Conservation (phyloP, 2,113 vertebrate genomes). For the Hemichromis elongatus region DNA sequence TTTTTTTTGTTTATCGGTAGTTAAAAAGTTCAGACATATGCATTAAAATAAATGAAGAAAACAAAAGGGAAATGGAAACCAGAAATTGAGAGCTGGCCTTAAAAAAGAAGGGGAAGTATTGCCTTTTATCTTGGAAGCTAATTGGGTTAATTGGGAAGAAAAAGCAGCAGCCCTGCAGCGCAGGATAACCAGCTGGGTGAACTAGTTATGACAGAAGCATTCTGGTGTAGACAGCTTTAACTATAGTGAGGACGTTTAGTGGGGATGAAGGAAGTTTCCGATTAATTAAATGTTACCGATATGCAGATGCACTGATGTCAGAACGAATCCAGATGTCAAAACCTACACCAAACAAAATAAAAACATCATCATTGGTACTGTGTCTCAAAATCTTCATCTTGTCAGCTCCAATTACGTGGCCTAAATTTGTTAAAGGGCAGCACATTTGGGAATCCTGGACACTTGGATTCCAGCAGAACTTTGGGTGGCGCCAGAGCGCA, state of each 20-base stretch:
- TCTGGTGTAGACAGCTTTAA: not conserved
- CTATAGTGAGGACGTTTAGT: not conserved
- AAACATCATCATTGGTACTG: not conserved
- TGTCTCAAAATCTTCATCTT: not conserved
- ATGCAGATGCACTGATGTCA: not conserved
- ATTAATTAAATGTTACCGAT: slow-evolving; percentile 5
- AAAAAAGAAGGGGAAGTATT: not conserved
- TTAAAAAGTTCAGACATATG: not conserved
- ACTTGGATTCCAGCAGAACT: slow-evolving; percentile 5
- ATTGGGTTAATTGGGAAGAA: not conserved
- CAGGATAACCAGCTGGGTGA: not conserved
- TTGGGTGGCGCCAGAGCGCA: slow-evolving; percentile 71
- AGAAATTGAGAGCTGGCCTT: not conserved
- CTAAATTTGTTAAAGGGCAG: not conserved
- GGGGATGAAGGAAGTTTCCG: not conserved
- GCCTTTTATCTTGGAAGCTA: not conserved
- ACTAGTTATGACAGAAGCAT: not conserved
- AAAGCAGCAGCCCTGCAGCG: not conserved
- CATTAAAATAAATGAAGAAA: not conserved
- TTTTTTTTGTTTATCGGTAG: not conserved
- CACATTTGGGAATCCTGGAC: not conserved
- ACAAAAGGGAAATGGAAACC: not conserved
- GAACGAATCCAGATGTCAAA: not conserved
- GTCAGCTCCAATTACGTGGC: not conserved
- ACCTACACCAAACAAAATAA: not conserved